A percentile compares a stretch with the other conserved stretches of the same genome.
Evolutionary conservation across 2,797 vertebrate species (phyloP).

Genomic region (Crotalus adamanteus): DNA sequence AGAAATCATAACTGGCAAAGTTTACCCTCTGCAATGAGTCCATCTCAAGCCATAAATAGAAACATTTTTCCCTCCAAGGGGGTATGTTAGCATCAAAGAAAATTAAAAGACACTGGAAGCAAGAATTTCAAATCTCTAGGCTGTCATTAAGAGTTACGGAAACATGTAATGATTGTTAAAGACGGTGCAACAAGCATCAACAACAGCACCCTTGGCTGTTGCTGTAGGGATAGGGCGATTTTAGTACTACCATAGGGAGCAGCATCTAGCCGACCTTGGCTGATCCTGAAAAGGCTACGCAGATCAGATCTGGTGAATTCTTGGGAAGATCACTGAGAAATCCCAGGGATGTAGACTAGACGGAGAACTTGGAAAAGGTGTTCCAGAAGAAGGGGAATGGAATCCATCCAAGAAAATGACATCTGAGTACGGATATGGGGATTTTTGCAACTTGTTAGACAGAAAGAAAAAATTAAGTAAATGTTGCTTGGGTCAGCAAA

Average conservation of each 20-base stretch:
- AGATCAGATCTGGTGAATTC: neutral
- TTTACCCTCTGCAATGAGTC: neutral
- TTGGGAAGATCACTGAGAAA: neutral
- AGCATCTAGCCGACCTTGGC: neutral
- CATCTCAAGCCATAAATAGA: neutral
- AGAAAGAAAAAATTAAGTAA: neutral
- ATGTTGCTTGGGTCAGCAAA: conserved; percentile 11
- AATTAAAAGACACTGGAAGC: neutral
- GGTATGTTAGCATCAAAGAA: neutral
- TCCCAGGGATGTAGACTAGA: neutral
- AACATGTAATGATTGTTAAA: neutral
- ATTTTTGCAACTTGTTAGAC: neutral
- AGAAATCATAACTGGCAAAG: neutral
- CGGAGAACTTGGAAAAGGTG: neutral
- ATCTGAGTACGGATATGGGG: neutral
- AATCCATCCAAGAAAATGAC: neutral
- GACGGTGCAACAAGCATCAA: neutral
- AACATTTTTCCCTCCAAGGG: neutral
- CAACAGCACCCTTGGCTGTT: neutral
- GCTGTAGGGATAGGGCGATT: neutral
- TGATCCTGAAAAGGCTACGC: neutral
- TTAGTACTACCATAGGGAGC: neutral
- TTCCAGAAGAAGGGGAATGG: neutral
- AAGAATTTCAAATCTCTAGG: neutral
- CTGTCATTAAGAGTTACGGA: neutral